phyloP scores from a whole-genome alignment of 2,797 vertebrate species.

The Pachyuromys duprasi region DNA sequence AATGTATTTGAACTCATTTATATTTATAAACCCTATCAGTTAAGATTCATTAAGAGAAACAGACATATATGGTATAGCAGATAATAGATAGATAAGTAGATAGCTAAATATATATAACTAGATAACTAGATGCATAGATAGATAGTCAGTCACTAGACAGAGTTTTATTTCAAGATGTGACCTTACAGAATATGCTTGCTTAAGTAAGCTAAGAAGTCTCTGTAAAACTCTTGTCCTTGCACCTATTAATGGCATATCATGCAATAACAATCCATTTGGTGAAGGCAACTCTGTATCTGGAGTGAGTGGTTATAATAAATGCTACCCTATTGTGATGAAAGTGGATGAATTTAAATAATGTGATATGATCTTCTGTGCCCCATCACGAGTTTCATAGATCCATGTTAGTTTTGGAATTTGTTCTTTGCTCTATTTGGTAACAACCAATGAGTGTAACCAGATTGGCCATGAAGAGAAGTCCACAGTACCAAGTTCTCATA shows the following conservation, averaged over 20 bases:
- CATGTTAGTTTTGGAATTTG: not conserved
- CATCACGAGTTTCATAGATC: not conserved
- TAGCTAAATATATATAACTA: not conserved
- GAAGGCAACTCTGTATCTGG: not conserved
- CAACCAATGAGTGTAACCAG: not conserved
- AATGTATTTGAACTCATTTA: conserved; percentile 45
- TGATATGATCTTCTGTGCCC: too few relatives aligned
- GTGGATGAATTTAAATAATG: not conserved
- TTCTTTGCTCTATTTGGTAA: not conserved
- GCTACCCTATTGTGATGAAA: not conserved
- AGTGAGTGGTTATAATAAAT: not conserved
- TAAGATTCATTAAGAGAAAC: not conserved
- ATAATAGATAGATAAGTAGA: not conserved
- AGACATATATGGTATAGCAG: not conserved
- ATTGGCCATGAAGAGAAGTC: not conserved
- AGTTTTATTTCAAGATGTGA: not conserved
- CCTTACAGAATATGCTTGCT: not conserved
- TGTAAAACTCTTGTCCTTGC: not conserved
- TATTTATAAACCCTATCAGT: not conserved
- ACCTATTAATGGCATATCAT: not conserved
- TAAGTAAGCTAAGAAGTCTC: not conserved
- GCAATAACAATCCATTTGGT: not conserved
- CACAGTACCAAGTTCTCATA: not conserved
- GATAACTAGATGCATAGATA: not conserved
- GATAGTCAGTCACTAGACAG: not conserved